Conservation (phyloP, 1,140 invertebrate species). For the Archivesica marissinica region DNA sequence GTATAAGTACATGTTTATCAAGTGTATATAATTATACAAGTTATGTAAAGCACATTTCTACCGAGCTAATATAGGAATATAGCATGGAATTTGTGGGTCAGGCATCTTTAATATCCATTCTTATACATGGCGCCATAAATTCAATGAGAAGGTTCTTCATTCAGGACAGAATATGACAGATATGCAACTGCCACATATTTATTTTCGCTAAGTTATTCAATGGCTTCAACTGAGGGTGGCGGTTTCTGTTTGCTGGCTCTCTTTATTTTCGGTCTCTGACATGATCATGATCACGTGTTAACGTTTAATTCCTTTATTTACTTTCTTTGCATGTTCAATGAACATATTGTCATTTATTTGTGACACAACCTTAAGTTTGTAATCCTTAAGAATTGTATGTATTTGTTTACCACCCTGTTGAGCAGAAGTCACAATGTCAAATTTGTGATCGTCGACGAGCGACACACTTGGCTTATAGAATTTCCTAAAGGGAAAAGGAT, state of each 20-base stretch:
- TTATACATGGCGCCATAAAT: conserved; percentile 19
- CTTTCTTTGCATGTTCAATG: neutral
- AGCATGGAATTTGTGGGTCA: neutral
- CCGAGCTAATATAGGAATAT: neutral
- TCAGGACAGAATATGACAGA: neutral
- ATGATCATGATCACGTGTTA: too few species aligned
- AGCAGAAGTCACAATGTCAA: neutral
- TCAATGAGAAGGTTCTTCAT: neutral
- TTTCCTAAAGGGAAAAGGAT: neutral
- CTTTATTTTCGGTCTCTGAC: too few species aligned
- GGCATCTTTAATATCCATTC: conserved; percentile 3
- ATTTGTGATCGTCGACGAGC: too few species aligned
- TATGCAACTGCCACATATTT: conserved; percentile 32
- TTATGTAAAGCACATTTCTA: too few species aligned
- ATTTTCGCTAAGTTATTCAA: neutral
- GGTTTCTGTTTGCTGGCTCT: neutral
- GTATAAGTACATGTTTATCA: neutral
- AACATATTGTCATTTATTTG: neutral
- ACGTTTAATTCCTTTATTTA: too few species aligned
- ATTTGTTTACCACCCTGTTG: neutral
- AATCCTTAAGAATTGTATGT: neutral
- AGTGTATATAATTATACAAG: neutral
- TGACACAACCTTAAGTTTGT: neutral
- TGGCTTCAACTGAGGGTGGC: neutral
- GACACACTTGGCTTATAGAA: too few species aligned